Percentiles rank a stretch among this genome's conserved stretches.
phyloP scores from a whole-genome alignment of 1,140 invertebrate genomes.

The Glomeris maerens region DNA sequence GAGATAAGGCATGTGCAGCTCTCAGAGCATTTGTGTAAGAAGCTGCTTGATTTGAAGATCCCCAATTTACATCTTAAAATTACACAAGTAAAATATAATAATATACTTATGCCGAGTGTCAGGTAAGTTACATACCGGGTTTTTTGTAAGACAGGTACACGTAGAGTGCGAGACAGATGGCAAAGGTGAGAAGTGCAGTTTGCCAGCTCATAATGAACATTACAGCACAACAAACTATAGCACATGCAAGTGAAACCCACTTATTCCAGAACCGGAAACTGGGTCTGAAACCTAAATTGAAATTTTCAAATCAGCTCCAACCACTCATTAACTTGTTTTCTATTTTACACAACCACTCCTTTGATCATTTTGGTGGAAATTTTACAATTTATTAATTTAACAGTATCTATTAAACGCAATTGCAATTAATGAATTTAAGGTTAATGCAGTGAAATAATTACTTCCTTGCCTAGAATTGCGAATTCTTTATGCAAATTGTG shows the following conservation, averaged over 20 bases:
- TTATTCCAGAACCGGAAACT: conserved; percentile 38
- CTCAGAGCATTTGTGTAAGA: conserved; percentile 40
- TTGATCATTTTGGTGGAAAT: conserved; percentile 19
- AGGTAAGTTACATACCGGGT: conserved; percentile 26
- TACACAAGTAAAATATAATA: not conserved
- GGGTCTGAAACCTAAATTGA: conserved; percentile 9
- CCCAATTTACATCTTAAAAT: conserved; percentile 45
- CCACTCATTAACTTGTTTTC: not conserved
- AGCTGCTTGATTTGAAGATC: conserved; percentile 49
- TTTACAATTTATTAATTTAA: conserved; percentile 2
- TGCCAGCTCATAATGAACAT: conserved; percentile 46
- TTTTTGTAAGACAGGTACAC: conserved; percentile 34
- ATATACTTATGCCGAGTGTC: not conserved
- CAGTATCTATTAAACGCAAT: not conserved
- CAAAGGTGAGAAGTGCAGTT: conserved; percentile 37
- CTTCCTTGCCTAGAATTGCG: conserved; percentile 2
- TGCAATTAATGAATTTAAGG: not conserved
- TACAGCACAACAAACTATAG: conserved; percentile 36
- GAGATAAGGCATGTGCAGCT: conserved; percentile 35
- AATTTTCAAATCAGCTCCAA: not conserved
- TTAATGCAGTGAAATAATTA: not conserved
- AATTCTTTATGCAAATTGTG: not conserved
- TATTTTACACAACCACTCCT: not conserved
- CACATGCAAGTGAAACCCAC: conserved; percentile 39
- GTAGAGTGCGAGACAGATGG: conserved; percentile 33